phyloP scores from a whole-genome alignment of 2,797 vertebrate genomes.

The Todus mexicanus region DNA sequence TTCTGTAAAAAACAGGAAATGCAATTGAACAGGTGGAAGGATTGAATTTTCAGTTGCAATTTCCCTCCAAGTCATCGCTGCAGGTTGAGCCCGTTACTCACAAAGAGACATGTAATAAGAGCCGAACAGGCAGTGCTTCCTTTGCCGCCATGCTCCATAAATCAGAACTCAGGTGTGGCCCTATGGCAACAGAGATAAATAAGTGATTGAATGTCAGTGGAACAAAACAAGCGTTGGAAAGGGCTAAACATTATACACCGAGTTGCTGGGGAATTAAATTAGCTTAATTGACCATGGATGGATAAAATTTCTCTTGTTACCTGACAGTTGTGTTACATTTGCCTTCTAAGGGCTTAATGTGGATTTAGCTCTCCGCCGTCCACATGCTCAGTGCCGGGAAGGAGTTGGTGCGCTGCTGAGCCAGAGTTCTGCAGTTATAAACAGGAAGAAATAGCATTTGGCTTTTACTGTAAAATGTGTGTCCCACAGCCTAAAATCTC shows the following conservation, averaged over 20 bases:
- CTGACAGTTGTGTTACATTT: neutral
- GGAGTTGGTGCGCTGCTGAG: neutral
- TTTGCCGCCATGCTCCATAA: neutral
- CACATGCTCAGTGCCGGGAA: neutral
- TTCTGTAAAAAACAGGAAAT: neutral
- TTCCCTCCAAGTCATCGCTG: neutral
- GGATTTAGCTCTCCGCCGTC: neutral
- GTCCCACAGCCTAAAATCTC: neutral
- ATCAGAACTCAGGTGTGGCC: constrained; percentile 40
- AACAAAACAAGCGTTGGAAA: neutral
- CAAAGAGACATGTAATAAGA: neutral
- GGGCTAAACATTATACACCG: neutral
- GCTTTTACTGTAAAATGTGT: neutral
- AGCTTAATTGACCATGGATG: neutral
- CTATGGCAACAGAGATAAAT: neutral
- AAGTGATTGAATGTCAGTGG: constrained; percentile 30
- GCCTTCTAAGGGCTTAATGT: neutral
- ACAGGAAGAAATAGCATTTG: constrained; percentile 32
- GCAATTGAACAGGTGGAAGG: neutral
- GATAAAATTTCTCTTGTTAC: constrained; percentile 25
- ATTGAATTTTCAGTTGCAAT: neutral
- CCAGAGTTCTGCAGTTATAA: neutral
- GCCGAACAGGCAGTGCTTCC: neutral
- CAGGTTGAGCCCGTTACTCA: neutral
- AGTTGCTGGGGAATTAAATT: neutral